Evolutionary conservation across 2,113 vertebrate species (phyloP).

Genomic region (Capreolus pygargus): DNA sequence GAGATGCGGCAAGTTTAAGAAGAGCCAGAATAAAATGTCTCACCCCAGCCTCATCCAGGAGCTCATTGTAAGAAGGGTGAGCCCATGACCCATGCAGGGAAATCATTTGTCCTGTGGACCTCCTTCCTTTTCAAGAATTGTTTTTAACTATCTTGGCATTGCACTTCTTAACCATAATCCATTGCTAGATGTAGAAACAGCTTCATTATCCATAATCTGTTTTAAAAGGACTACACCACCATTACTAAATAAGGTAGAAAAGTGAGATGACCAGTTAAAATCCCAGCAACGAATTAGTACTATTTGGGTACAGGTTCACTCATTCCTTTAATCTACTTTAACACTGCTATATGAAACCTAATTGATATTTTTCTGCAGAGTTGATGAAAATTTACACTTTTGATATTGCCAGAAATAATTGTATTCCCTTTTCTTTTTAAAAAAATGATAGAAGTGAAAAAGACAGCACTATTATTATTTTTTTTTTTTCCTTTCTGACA

Average conservation of each 20-base stretch:
- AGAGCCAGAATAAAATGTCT: neutral
- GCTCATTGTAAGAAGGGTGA: neutral
- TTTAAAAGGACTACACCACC: neutral
- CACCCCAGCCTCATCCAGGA: neutral
- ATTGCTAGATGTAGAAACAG: neutral
- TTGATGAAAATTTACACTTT: neutral
- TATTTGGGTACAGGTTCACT: neutral
- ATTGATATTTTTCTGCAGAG: neutral
- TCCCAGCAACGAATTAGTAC: neutral
- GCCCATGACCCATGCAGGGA: neutral
- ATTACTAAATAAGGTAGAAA: slow-evolving; percentile 14
- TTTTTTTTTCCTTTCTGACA: neutral
- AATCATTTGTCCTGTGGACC: neutral
- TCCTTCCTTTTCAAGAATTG: neutral
- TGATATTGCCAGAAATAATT: neutral
- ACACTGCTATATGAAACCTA: neutral
- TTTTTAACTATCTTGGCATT: neutral
- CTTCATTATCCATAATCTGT: neutral
- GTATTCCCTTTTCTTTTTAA: neutral
- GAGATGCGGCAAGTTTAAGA: neutral
- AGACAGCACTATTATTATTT: neutral
- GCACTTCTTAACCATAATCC: neutral
- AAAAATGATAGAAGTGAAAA: neutral
- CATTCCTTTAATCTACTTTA: neutral
- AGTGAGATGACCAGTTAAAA: neutral